Evolutionary conservation across 2,888 invertebrate genomes (phyloP).

Genomic region (Venusia cambrica): DNA sequence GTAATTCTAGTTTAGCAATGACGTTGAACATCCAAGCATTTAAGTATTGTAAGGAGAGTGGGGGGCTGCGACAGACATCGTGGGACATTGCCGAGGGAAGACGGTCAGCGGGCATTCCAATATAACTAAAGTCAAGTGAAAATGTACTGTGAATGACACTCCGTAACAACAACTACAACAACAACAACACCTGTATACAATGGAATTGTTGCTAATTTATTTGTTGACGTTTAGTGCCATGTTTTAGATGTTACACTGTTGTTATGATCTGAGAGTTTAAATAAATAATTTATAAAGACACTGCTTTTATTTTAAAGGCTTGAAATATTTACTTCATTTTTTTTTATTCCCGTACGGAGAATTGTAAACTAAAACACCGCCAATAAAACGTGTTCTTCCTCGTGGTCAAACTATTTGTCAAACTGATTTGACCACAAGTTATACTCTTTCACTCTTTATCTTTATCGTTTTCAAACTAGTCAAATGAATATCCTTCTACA

Average conservation of each 20-base stretch:
- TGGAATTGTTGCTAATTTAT: slow-evolving; percentile 38
- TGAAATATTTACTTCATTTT: too few species aligned
- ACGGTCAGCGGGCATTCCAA: slow-evolving; percentile 67
- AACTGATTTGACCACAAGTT: too few species aligned
- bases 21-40: slow-evolving; percentile 65
- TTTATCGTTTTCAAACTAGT: too few species aligned
- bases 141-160: slow-evolving; percentile 62
- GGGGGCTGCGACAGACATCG: slow-evolving; percentile 29
- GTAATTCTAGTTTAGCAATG: slow-evolving; percentile 55
- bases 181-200: slow-evolving; percentile 23
- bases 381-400: too few species aligned
- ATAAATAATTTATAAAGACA: slow-evolving; percentile 58
- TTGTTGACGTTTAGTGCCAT: slow-evolving; percentile 47
- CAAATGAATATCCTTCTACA: too few species aligned
- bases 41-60: slow-evolving; percentile 46
- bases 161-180: too few species aligned
- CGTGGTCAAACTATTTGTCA: too few species aligned
- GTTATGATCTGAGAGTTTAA: slow-evolving; percentile 65
- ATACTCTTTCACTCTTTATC: too few species aligned
- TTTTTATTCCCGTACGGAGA: too few species aligned
- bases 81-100: slow-evolving; percentile 27
- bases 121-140: slow-evolving; percentile 54
- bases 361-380: too few species aligned
- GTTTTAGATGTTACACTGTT: slow-evolving; percentile 51
- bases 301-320: slow-evolving; percentile 32